These are phyloP conservation scores for Hecatera dysodea DNA, from an alignment of 2,888 invertebrate genomes.

Conservation along the genomic window DNA sequence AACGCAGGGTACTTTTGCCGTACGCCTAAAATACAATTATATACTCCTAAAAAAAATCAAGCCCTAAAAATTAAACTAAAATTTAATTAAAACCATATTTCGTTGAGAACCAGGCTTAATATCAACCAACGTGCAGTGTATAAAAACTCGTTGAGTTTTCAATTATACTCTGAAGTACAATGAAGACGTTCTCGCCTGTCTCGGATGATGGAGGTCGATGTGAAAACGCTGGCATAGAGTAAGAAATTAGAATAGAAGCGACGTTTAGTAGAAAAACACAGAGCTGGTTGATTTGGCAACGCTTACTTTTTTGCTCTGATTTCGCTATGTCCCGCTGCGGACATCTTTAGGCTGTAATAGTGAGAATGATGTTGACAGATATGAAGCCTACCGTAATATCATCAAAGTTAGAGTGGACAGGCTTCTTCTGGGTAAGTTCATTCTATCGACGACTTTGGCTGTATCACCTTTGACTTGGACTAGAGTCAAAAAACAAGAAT, in stretches of 20 bases:
- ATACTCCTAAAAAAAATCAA: conserved; percentile 4
- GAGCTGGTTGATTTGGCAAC: neutral
- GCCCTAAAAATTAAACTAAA: conserved; percentile 18
- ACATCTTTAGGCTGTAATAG: no score
- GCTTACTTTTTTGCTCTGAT: no score
- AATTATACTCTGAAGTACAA: conserved; percentile 72
- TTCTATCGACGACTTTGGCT: no score
- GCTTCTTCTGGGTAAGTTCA: no score
- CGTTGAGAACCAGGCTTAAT: conserved; percentile 11
- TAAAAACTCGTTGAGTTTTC: conserved; percentile 68
- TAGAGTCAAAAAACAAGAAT: no score
- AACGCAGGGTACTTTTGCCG: neutral
- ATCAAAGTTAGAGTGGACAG: no score
- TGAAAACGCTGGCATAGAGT: conserved; percentile 68
- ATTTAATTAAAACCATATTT: conserved; percentile 36
- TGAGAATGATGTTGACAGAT: no score
- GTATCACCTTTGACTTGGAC: no score
- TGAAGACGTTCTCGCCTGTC: conserved; percentile 77
- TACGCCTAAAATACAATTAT: neutral
- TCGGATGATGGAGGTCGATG: conserved; percentile 73
- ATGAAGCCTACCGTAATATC: no score
- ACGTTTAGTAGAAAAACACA: neutral
- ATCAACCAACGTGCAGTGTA: conserved; percentile 28
- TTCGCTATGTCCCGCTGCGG: neutral
- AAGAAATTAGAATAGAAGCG: conserved; percentile 4